Percentiles rank a stretch among this genome's conserved stretches.
phyloP scores from a whole-genome alignment of 1,140 invertebrate genomes.

The Rhysida immarginata region DNA sequence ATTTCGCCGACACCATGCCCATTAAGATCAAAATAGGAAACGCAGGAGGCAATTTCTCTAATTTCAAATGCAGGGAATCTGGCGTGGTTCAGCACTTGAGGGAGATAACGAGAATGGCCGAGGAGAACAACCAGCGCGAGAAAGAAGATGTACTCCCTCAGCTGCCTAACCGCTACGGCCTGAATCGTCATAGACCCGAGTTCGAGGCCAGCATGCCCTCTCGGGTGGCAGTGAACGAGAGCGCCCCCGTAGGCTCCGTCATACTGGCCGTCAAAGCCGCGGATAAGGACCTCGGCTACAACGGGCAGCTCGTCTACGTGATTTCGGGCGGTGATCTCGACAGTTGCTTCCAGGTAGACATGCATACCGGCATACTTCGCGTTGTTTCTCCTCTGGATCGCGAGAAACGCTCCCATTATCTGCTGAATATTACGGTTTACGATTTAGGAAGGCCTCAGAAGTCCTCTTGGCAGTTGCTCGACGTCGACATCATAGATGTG shows the following conservation, averaged over 20 bases:
- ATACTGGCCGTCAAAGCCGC: constrained; percentile 54
- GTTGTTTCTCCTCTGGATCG: constrained; percentile 74
- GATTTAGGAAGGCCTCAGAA: constrained; percentile 72
- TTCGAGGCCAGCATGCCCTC: constrained; percentile 44
- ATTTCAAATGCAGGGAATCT: constrained; percentile 68
- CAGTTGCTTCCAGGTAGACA: constrained; percentile 73
- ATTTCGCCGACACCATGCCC: constrained; percentile 67
- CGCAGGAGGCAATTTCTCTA: neutral
- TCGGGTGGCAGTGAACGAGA: constrained; percentile 62
- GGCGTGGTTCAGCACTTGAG: constrained; percentile 60
- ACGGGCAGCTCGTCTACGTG: constrained; percentile 72
- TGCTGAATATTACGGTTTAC: constrained; percentile 72
- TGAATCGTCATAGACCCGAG: constrained; percentile 69
- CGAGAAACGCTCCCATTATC: constrained; percentile 64
- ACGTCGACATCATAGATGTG: constrained; percentile 38
- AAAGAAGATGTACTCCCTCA: constrained; percentile 51
- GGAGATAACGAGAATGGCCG: constrained; percentile 58
- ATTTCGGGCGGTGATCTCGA: constrained; percentile 74
- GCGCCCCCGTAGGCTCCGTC: constrained; percentile 54
- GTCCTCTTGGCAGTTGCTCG: constrained; percentile 51
- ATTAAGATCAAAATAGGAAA: constrained; percentile 47
- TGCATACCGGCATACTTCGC: constrained; percentile 64
- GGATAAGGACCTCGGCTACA: constrained; percentile 78
- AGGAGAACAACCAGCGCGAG: constrained; percentile 48
- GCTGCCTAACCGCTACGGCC: constrained; percentile 64